These are phyloP conservation scores for Ictalurus furcatus DNA, from an alignment of 2,113 vertebrate genomes.

Conservation along the genomic window DNA sequence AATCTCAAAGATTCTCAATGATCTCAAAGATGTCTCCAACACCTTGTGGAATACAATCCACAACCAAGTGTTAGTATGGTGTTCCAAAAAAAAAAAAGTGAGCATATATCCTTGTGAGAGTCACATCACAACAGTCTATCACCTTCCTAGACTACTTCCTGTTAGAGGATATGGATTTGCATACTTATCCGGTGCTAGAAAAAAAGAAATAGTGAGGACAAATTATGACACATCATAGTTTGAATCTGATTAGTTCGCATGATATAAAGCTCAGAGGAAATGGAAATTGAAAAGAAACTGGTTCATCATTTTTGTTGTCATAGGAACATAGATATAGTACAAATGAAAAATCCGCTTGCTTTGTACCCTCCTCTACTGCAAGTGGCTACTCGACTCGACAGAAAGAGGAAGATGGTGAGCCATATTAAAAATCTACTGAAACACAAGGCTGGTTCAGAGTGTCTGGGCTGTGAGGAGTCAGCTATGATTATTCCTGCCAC, in stretches of 20 bases:
- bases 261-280: background rate
- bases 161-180: background rate
- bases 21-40: too few species aligned
- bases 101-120: background rate
- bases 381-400: background rate
- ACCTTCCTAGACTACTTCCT: background rate
- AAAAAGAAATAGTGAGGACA: background rate
- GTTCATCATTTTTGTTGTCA: constrained; percentile 14
- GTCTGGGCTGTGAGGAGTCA: background rate
- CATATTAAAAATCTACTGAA: background rate
- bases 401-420: background rate
- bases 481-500: background rate
- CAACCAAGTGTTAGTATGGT: background rate
- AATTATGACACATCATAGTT: background rate
- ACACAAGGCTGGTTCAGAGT: background rate
- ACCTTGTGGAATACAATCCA: background rate
- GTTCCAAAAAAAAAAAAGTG: background rate
- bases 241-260: background rate
- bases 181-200: too few species aligned
- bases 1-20: background rate
- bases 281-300: background rate
- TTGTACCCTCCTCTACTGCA: background rate
- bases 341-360: background rate
- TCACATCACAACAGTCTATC: background rate
- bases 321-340: background rate